phyloP scores from a whole-genome alignment of 2,888 invertebrate genomes.

The Sarcophaga caerulescens region DNA sequence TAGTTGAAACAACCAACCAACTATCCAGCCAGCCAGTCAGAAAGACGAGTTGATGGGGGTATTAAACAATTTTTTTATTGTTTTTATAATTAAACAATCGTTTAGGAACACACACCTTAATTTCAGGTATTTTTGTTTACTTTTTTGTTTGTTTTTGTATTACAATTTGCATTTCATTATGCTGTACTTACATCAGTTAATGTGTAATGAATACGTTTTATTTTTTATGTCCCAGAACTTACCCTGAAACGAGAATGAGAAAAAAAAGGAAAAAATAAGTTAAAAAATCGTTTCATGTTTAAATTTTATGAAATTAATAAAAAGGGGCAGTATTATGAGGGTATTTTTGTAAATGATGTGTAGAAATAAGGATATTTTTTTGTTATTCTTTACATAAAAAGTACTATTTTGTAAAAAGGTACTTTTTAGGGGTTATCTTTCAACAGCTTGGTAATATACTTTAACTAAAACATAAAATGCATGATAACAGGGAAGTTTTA shows the following conservation, averaged over 20 bases:
- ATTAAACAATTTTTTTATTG: neutral
- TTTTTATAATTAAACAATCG: slow-evolving; percentile 23
- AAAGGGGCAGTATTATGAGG: too few species aligned
- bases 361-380: too few species aligned
- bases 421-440: too few species aligned
- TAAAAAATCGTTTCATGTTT: neutral
- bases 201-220: slow-evolving; percentile 24
- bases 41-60: slow-evolving; percentile 24
- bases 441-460: too few species aligned
- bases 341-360: too few species aligned
- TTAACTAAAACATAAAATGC: too few species aligned
- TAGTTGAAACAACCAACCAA: slow-evolving; percentile 7
- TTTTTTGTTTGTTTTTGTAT: neutral
- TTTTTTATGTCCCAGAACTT: slow-evolving; percentile 30
- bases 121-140: neutral
- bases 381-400: too few species aligned
- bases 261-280: slow-evolving; percentile 1
- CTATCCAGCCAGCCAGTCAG: neutral
- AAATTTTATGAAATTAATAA: too few species aligned
- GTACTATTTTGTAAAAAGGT: too few species aligned
- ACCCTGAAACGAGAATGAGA: slow-evolving; percentile 54
- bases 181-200: slow-evolving; percentile 48
- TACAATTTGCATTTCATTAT: slow-evolving; percentile 18
- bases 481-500: too few species aligned
- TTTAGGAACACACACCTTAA: slow-evolving; percentile 38